Evolutionary conservation across 2,888 invertebrate species (phyloP), one percentile per base, ranked within the genome.

Genomic region (Phengaris arion): DNA sequence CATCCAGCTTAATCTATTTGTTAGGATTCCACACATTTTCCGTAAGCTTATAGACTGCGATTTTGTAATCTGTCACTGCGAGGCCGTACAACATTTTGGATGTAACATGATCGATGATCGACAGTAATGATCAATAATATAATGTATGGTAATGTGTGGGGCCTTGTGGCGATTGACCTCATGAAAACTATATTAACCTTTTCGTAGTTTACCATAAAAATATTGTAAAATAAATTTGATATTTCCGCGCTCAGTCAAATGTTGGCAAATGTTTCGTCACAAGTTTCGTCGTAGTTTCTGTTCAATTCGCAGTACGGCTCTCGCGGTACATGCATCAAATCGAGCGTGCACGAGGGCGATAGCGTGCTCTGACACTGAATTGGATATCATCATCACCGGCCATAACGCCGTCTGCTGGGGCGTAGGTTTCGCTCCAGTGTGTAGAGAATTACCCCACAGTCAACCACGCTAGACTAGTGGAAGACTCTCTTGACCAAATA

Each of bases 111-210:
- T 59, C 59, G 9, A 59, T 59, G 59, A 64, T 64, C 12, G 64
- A 64, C 35, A 35, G 6, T 45, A 64, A 64, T 35, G 64, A 64
- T 64, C 64, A 64, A 45, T 64, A 64, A 59, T 22, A 45, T 64
- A 64, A 59, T 22, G 59, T 59, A 59, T 59, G 59, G 59, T 59
- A 35, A 64, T 64, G 35, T 64, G 64, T 35, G 64, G 6, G 64
- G 12, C 64, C 35, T 64, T 64, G 35, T 12, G 22, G 59, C 7
- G 64, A 12, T 64, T 35, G 64, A 64, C 35, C 64, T 45, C 64
- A 64, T 64, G 35, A 45, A 64, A 64, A 64, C 64, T 64, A 64
- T 64, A 64, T 64, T 64, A 64, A 64, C 64, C 64, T 64, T 45
- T 64, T 64, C 64, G 12, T 12, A 35, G 64, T 64, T 64, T 64